These are phyloP conservation scores for Hecatera dysodea DNA, from an alignment of 2,888 invertebrate genomes.

Conservation along the genomic window DNA sequence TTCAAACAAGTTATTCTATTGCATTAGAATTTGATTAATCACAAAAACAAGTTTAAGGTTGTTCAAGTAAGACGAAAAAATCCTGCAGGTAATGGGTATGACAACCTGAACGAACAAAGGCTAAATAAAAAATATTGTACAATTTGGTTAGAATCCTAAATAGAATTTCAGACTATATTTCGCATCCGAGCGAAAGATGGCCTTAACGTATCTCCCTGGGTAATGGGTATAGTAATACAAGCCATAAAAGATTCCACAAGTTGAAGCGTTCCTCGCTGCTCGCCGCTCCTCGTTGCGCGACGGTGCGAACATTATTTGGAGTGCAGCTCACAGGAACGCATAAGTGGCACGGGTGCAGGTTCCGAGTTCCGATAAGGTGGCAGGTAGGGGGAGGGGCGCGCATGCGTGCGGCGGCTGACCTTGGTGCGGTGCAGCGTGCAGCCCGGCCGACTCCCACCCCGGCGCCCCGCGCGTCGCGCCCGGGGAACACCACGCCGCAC, in stretches of 20 bases:
- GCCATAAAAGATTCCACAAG: constrained; percentile 43
- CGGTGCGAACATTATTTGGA: constrained; percentile 73
- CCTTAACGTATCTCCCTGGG: neutral
- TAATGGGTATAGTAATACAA: constrained; percentile 13
- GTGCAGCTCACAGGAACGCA: constrained; percentile 83
- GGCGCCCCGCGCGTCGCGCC: constrained; percentile 61
- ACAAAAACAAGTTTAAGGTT: constrained; percentile 1
- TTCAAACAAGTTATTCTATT: constrained; percentile 26
- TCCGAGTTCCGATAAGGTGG: constrained; percentile 71
- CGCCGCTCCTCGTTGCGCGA: constrained; percentile 12
- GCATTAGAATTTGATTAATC: neutral
- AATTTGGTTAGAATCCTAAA: neutral
- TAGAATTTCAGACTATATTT: neutral
- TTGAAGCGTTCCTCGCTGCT: constrained; percentile 11
- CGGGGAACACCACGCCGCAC: constrained; percentile 75
- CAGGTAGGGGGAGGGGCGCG: constrained; percentile 75
- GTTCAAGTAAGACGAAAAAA: neutral
- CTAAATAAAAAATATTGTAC: neutral
- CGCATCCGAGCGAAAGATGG: neutral
- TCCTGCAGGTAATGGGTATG: neutral
- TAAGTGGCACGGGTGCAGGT: constrained; percentile 77
- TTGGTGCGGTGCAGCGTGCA: constrained; percentile 90
- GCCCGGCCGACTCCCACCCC: constrained; percentile 71
- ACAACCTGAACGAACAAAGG: neutral
- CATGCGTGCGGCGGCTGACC: constrained; percentile 89